Base-by-base conservation (phyloP, 2,113 vertebrate genomes). In the Phalacrocorax carbo region DNA sequence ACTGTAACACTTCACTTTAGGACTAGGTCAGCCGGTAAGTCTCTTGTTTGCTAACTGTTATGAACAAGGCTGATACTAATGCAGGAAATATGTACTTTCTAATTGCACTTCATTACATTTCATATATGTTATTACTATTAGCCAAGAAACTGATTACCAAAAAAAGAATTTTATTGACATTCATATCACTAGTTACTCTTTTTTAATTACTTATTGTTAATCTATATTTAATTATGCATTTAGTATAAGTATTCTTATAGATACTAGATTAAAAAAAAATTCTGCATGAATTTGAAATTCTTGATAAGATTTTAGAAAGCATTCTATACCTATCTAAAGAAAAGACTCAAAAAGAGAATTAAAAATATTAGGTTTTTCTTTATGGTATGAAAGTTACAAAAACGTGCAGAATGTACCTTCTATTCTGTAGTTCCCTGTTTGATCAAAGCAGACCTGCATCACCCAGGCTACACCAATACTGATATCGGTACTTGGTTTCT, bases 1-100 rank as follows among this genome's bases (percentile, higher is more conserved):
- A 0, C 0, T 29, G 0, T 0, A 29, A 20, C 0, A 0, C 0
- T 0, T 1, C 0, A 0, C 1, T 96, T 85, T 16, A 15, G 0
- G 40, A 97, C 96, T 58, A 0, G 26, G 1, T 2, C 10, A 77
- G 21, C 40, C 85, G 1, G 96, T 97, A 95, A 91, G 81, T 86
- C 10, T 51, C 60, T 34, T 11, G 2, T 86, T 78, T 60, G 29
- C 49, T 40, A 30, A 36, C 40, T 89, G 11, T 52, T 71, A 52
- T 0, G 5, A 62, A 30, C n/a, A 81, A 68, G 12, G 26, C 32
- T 82, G 42, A 48, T 46, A n/a, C 13, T 76, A 82, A 60, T 4
- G 30, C 5, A 58, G n/a, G n/a, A 20, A 77, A 78, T 58, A 65
- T 7, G 19, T 83, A 27, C 29, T 78, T 93, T 44, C 46, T 60